These are phyloP conservation scores for Vulpes vulpes DNA, from an alignment of 2,113 vertebrate genomes.

Conservation along the genomic window DNA sequence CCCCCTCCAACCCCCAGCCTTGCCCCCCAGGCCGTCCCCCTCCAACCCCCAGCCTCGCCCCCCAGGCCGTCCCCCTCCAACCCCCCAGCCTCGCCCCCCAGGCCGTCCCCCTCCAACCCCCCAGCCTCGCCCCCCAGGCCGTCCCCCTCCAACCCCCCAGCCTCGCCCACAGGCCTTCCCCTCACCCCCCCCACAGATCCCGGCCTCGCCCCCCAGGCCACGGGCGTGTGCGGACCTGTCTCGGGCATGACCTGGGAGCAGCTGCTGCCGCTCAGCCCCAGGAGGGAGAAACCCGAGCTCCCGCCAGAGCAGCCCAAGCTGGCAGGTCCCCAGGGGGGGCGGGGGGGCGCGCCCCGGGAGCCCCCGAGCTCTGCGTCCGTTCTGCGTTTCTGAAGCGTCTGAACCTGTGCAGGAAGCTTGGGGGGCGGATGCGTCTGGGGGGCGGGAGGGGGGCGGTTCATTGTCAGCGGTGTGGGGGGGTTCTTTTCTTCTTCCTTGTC, in stretches of 20 bases:
- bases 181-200: background rate
- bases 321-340: background rate
- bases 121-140: too few species aligned
- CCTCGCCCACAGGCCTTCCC: background rate
- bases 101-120: background rate
- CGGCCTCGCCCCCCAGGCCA: background rate
- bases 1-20: background rate
- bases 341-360: background rate
- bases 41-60: background rate
- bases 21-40: background rate
- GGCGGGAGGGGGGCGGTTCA: too few species aligned
- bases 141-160: background rate
- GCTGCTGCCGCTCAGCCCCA: conserved; percentile 66
- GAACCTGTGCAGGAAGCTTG: background rate
- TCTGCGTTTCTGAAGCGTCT: conserved; percentile 37
- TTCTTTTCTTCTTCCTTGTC: too few species aligned
- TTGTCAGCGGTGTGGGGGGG: too few species aligned
- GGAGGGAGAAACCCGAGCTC: conserved; percentile 68
- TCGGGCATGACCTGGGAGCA: conserved; percentile 62
- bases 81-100: too few species aligned
- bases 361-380: background rate
- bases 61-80: too few species aligned
- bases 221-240: conserved; percentile 58
- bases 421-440: too few species aligned
- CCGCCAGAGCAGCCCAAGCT: background rate